These are phyloP conservation scores for Pseudocheirus occidentalis DNA, from an alignment of 2,797 vertebrate genomes.

Conservation along the genomic window DNA sequence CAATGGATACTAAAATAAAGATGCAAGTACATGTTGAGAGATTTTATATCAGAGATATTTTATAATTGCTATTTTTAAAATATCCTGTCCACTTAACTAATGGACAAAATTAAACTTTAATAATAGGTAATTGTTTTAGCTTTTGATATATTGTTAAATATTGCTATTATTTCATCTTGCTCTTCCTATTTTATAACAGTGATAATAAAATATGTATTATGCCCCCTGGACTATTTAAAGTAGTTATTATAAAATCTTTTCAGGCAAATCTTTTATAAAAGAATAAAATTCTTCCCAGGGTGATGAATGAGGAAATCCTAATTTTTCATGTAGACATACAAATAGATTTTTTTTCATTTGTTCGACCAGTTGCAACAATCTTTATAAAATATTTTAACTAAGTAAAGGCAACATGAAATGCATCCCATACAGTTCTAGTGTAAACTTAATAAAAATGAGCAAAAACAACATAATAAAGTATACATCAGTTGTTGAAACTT, in stretches of 20 bases:
- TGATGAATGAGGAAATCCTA: neutral
- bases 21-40: neutral
- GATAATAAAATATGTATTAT: conserved; percentile 26
- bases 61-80: neutral
- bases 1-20: neutral
- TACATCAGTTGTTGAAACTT: neutral
- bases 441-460: neutral
- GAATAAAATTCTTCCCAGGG: neutral
- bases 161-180: neutral
- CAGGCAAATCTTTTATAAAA: neutral
- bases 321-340: conserved; percentile 4
- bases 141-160: conserved; percentile 4
- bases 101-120: conserved; percentile 18
- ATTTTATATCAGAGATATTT: neutral
- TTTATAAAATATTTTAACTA: neutral
- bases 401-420: neutral
- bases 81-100: neutral
- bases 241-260: neutral
- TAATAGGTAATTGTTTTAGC: neutral
- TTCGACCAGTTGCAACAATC: neutral
- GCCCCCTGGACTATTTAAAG: neutral
- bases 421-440: neutral
- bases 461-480: neutral
- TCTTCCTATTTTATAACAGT: neutral
- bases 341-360: neutral